Conservation (phyloP, 2,797 vertebrate species). For the Melanotaenia nigrans region DNA sequence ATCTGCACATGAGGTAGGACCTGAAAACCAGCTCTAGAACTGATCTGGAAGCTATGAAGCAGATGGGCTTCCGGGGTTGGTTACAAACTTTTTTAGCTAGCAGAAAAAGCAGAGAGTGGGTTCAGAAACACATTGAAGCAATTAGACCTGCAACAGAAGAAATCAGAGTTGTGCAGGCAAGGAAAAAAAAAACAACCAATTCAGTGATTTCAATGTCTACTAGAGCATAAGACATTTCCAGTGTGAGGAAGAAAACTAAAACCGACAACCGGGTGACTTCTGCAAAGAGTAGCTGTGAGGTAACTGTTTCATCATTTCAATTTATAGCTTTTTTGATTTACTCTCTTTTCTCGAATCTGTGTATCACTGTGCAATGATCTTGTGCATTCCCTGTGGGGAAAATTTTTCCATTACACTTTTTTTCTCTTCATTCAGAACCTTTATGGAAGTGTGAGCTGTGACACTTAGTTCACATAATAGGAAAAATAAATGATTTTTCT, state of each 20-base stretch:
- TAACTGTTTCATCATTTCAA: constrained; percentile 59
- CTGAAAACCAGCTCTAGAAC: constrained; percentile 50
- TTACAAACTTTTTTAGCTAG: constrained; percentile 57
- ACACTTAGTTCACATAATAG: constrained; percentile 39
- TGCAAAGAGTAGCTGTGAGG: constrained; percentile 41
- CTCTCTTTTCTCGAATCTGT: constrained; percentile 50
- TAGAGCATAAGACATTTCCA: constrained; percentile 15
- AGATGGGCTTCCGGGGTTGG: constrained; percentile 53
- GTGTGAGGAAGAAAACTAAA: constrained; percentile 26
- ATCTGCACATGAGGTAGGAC: constrained; percentile 34
- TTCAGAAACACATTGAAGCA: constrained; percentile 52
- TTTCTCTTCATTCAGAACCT: constrained; percentile 47
- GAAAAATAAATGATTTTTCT: constrained; percentile 40
- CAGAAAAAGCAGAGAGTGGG: constrained; percentile 19
- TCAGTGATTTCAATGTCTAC: constrained; percentile 23
- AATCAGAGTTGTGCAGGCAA: constrained; percentile 28
- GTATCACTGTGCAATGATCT: constrained; percentile 48
- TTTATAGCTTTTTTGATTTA: constrained; percentile 55
- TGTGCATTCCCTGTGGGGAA: constrained; percentile 39
- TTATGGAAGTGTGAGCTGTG: constrained; percentile 40
- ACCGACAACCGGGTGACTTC: constrained; percentile 32
- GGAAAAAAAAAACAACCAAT: constrained; percentile 17
- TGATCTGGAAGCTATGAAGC: constrained; percentile 49
- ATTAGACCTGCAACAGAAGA: constrained; percentile 43
- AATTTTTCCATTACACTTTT: constrained; percentile 45